These are phyloP conservation scores for Glyptemys insculpta DNA, from an alignment of 2,797 vertebrate genomes.

Conservation along the genomic window DNA sequence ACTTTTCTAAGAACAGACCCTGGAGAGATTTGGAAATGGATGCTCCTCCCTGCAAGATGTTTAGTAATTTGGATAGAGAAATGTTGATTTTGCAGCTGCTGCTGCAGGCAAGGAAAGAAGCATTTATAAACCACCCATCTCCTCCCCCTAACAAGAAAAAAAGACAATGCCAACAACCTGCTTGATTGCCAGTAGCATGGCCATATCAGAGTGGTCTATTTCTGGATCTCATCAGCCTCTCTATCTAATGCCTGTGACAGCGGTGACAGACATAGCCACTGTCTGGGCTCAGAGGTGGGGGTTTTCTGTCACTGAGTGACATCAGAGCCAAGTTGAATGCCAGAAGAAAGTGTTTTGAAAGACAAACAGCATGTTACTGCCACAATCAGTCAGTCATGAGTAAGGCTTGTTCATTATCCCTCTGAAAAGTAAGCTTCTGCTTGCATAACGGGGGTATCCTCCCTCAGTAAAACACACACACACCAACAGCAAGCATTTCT, in stretches of 20 bases:
- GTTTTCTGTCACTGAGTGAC: neutral
- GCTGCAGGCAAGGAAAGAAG: neutral
- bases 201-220: neutral
- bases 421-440: neutral
- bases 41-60: neutral
- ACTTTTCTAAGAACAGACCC: neutral
- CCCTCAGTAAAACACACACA: neutral
- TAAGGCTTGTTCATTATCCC: neutral
- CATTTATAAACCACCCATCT: neutral
- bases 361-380: neutral
- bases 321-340: neutral
- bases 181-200: neutral
- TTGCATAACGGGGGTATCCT: neutral
- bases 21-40: neutral
- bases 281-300: neutral
- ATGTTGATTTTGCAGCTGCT: neutral
- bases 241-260: neutral
- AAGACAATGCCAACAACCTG: neutral
- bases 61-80: neutral
- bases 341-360: neutral
- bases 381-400: neutral
- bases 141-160: neutral
- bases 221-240: neutral
- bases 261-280: neutral
- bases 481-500: fast-evolving